Evolutionary conservation across 1,140 invertebrate species (phyloP), one percentile per base, ranked within the genome.

Genomic region (Trichogramma pretiosum): DNA sequence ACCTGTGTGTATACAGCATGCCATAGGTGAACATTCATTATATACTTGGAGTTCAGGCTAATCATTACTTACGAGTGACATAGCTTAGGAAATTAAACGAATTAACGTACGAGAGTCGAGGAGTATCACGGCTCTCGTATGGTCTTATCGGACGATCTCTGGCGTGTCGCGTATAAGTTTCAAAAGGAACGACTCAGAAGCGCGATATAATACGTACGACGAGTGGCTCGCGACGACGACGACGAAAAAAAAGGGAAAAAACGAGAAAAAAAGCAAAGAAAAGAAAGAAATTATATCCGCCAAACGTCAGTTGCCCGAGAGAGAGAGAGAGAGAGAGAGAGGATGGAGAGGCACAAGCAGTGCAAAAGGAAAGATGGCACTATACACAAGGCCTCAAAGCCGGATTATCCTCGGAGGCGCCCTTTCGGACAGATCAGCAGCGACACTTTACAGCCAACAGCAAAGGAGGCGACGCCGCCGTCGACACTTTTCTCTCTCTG

Each of bases 391-490:
- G n/a, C n/a, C n/a, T n/a, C n/a, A n/a, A 68, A 71, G 65, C 66
- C 60, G 67, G 68, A 71, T 71, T 67, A 71, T 71, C 67, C 63
- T 48, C 42, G 11, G n/a, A 24, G n/a, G 48, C 40, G 22, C n/a
- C n/a, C n/a, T n/a, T n/a, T n/a, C n/a, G n/a, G 22, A 41, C 16
- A 16, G 38, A 40, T 23, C 28, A 18, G 14, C 9, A 24, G 19
- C 14, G 33, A 21, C 23, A 22, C 41, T 17, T 23, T 11, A 5
- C 18, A 14, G 11, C 41, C 13, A n/a, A 5, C 16, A 3, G 26
- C 24, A 23, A 24, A 24, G 26, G 36, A 17, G 30, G 10, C 19
- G 37, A 38, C 37, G 33, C 5, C n/a, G 23, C 21, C 22, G 13
- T 18, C 14, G 16, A 23, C 34, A 3, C 23, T 34, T 22, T n/a